A percentile compares a stretch with the other conserved stretches of the same genome.
Conservation (phyloP, 2,797 vertebrate genomes). For the Parauchenoglanis punctatus region DNA sequence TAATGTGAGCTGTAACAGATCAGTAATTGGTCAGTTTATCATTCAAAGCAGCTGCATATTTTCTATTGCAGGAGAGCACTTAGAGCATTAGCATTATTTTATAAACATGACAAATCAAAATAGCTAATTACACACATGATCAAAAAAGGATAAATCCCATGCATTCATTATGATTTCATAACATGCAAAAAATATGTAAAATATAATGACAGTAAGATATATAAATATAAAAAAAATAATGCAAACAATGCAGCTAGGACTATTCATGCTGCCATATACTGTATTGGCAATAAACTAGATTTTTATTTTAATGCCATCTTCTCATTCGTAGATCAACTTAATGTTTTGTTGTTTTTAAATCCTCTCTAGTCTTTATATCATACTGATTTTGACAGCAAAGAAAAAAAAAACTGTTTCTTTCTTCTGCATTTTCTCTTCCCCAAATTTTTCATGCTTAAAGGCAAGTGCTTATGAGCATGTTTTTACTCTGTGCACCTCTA, state of each 20-base stretch:
- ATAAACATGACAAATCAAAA: background rate
- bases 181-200: background rate
- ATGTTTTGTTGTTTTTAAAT: background rate
- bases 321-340: background rate
- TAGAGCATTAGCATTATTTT: conserved; percentile 1
- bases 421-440: background rate
- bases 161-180: background rate
- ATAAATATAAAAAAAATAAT: background rate
- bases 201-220: background rate
- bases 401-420: background rate
- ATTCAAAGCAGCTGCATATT: background rate
- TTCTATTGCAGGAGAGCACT: background rate
- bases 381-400: background rate
- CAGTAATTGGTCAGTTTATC: background rate
- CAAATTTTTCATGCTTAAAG: conserved; percentile 13
- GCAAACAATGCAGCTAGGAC: background rate
- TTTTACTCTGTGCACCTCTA: background rate
- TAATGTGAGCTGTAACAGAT: background rate
- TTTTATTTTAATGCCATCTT: too few relatives aligned
- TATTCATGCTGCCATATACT: background rate
- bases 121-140: background rate
- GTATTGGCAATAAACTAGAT: background rate
- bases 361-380: background rate
- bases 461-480: background rate
- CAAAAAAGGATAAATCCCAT: background rate